Evolutionary conservation across 2,113 vertebrate species (phyloP), one percentile per base, ranked within the genome.

Genomic region (Procavia capensis): DNA sequence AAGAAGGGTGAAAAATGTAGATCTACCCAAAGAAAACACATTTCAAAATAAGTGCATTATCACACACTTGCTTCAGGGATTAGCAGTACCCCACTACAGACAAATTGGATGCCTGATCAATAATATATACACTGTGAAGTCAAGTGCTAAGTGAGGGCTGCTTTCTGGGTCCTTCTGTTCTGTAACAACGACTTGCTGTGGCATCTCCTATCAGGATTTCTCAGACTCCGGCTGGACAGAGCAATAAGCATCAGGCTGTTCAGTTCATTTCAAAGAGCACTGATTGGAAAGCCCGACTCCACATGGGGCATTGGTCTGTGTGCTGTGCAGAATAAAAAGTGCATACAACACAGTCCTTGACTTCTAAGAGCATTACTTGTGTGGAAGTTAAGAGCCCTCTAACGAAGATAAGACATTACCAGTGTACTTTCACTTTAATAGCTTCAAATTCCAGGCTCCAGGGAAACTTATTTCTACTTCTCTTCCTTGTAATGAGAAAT

Each of bases 31-130:
- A 95, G 45, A 92, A 93, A 88, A 64, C 22, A n/a, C 39, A 78
- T 66, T 68, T 25, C n/a, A 82, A 92, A 95, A 82, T 91, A 91
- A 92, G 36, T 80, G 63, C 20, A 91, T 89, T 94, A 85, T 92
- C 85, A 70, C 2, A 84, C 3, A 75, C 68, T 90, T 93, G 16
- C 41, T 85, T 95, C 54, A 92, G 78, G 64, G 75, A 74, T 88
- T 70, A 92, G 74, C 66, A 82, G 45, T 64, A 88, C 43, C 31
- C 14, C 14, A 61, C 43, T 81, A 90, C 14, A 85, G 54, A 70
- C 16, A 87, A 88, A 92, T 34, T 70, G 16, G 43, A 83, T 92
- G 19, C 11, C n/a, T 90, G 45, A 76, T 54, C 79, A 27, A 81
- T 41, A 88, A 47, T 14, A 45, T 19, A n/a, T 7, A 75, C 3